phyloP scores from a whole-genome alignment of 1,140 invertebrate genomes.

The Probaryconus sp. region DNA sequence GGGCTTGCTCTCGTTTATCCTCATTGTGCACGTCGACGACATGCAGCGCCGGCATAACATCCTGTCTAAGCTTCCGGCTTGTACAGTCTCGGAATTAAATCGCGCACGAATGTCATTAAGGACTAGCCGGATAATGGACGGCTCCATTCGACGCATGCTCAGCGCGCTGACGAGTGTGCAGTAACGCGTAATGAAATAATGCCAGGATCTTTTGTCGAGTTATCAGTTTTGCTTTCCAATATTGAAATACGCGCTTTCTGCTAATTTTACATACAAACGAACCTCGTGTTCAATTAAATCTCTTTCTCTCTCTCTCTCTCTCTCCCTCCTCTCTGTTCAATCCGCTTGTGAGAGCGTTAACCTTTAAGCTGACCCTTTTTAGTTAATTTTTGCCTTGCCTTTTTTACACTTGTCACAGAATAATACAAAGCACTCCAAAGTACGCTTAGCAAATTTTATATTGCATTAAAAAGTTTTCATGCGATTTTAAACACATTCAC shows the following conservation, averaged over 20 bases:
- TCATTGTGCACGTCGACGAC: conserved; percentile 70
- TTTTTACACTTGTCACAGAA: too few species aligned
- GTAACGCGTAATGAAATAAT: conserved; percentile 23
- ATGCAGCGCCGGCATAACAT: conserved; percentile 66
- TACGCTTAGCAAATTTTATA: too few species aligned
- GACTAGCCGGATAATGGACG: conserved; percentile 63
- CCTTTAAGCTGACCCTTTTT: too few species aligned
- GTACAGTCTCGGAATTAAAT: conserved; percentile 71
- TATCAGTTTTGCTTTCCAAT: conserved; percentile 28
- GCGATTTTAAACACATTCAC: too few species aligned
- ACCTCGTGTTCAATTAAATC: not conserved
- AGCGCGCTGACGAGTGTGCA: not conserved
- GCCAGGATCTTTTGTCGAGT: conserved; percentile 27
- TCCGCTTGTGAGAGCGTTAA: too few species aligned
- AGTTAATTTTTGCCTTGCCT: too few species aligned
- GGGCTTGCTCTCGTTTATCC: conserved; percentile 70
- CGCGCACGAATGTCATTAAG: conserved; percentile 70
- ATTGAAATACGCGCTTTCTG: conserved; percentile 12
- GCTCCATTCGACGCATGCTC: conserved; percentile 21
- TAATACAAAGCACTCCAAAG: too few species aligned
- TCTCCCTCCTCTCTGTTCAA: too few species aligned
- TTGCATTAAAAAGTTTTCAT: too few species aligned
- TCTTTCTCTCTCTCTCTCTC: too few species aligned
- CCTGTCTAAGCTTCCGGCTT: conserved; percentile 67
- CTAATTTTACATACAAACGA: conserved; percentile 14